Conservation (phyloP, 2,113 vertebrate genomes). For the Sebastes fasciatus region DNA sequence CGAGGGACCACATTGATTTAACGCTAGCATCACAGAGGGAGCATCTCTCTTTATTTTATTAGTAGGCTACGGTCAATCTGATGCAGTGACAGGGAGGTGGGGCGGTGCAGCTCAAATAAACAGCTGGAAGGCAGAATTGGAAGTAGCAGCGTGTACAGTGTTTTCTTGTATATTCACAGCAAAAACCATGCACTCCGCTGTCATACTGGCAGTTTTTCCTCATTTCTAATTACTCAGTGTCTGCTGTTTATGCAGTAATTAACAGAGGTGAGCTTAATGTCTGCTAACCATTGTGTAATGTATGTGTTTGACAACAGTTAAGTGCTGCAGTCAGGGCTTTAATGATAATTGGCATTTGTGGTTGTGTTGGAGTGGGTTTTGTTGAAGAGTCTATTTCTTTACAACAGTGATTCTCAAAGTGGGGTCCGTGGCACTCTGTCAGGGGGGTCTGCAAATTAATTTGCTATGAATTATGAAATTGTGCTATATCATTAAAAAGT, state of each 20-base stretch:
- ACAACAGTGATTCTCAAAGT: background rate
- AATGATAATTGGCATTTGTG: constrained; percentile 42
- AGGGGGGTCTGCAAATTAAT: too few relatives aligned
- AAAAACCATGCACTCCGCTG: background rate
- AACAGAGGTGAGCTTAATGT: constrained; percentile 18
- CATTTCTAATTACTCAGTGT: constrained; percentile 32
- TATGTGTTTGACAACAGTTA: constrained; percentile 34
- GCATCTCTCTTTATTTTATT: constrained; percentile 79
- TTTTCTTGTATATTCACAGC: constrained; percentile 7
- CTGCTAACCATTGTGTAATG: constrained; percentile 33
- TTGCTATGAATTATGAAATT: too few relatives aligned
- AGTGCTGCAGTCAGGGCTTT: constrained; percentile 31
- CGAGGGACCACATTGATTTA: constrained; percentile 76
- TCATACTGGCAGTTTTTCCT: constrained; percentile 23
- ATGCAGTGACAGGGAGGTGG: constrained; percentile 68
- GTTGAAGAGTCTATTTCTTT: constrained; percentile 13
- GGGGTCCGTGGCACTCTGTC: too few relatives aligned
- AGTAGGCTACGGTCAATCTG: constrained; percentile 73
- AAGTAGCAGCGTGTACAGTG: constrained; percentile 13
- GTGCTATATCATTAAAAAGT: too few relatives aligned
- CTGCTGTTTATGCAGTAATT: constrained; percentile 33
- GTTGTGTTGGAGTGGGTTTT: constrained; percentile 12
- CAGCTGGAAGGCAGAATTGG: constrained; percentile 50
- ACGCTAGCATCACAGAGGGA: constrained; percentile 69
- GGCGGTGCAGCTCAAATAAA: constrained; percentile 42